Base-by-base conservation (phyloP, 2,888 invertebrate genomes). In the Argynnis bischoffii region DNA sequence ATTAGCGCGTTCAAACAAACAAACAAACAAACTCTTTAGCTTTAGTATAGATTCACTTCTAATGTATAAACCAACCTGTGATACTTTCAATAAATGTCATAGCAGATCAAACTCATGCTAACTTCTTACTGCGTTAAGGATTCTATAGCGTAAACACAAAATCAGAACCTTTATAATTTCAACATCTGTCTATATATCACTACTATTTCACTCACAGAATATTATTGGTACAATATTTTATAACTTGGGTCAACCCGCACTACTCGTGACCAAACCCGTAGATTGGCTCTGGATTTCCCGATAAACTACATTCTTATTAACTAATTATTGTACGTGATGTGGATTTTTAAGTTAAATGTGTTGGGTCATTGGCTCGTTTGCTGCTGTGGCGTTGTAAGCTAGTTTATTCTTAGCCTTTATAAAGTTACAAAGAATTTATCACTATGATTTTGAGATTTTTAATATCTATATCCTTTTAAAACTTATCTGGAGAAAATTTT, bases 271-370 rank as follows among this genome's bases (percentile, higher is more conserved):
- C 75, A 73, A 67, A 63, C 65, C 63, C 54, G 63, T 74, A 72
- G 73, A 74, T 74, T 78, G 77, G 69, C 77, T 80, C 76, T 77
- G 81, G 82, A 85, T 83, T 80, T 80, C 81, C 79, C 83, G 82
- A 85, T 83, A 83, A 81, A 86, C 79, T 78, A 79, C 78, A 79
- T 79, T 78, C 78, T 84, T 85, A 86, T 87, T 87, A 75, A 74
- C 73, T 72, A 73, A 75, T 74, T 74, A 72, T 73, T 75, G 71
- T 71, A 72, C 67, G 72, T 72, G 74, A 73, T 69, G 67, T 74
- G 67, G 70, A 72, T 72, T 74, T 72, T 72, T 64, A 69, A 69
- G 64, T 66, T 64, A 56, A 53, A 64, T 63, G 60, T 67, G 64
- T 67, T 67, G 26, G 54, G 64, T 67, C 64, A 65, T 54, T 59